phyloP scores from a whole-genome alignment of 2,888 invertebrate species.

The Lasius platythorax region DNA sequence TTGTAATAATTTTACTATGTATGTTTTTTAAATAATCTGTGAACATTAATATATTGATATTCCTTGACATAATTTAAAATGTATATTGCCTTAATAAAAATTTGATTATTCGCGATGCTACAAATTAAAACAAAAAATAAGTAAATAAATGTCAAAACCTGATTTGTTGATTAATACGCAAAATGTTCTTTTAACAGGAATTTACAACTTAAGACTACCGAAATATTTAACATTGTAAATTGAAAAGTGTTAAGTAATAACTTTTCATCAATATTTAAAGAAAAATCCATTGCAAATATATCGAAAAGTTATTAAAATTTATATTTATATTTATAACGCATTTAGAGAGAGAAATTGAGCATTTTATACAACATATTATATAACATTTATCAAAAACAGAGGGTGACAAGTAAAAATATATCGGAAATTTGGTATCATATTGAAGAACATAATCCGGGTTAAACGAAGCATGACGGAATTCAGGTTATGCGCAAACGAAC shows the following conservation, averaged over 20 bases:
- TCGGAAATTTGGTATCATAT: background rate
- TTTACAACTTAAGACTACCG: no score
- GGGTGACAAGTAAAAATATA: background rate
- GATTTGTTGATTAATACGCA: background rate
- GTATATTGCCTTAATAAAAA: background rate
- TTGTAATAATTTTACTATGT: background rate
- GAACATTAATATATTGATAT: background rate
- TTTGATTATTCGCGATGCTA: background rate
- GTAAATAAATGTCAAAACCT: background rate
- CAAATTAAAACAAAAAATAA: background rate
- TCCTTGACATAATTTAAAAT: conserved; percentile 2
- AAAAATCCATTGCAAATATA: no score
- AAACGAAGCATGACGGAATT: conserved; percentile 58
- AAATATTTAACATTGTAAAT: no score
- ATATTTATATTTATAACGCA: no score
- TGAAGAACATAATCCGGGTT: conserved; percentile 22
- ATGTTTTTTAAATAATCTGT: background rate
- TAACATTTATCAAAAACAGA: background rate
- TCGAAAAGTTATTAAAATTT: no score
- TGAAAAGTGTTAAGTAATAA: no score
- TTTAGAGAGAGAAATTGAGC: no score
- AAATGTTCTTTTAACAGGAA: no score
- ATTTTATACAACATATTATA: no score
- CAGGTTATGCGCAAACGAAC: conserved; percentile 60
- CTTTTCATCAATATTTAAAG: no score